Conservation (phyloP, 2,888 invertebrate genomes). For the Arrhopalites spinosus region DNA sequence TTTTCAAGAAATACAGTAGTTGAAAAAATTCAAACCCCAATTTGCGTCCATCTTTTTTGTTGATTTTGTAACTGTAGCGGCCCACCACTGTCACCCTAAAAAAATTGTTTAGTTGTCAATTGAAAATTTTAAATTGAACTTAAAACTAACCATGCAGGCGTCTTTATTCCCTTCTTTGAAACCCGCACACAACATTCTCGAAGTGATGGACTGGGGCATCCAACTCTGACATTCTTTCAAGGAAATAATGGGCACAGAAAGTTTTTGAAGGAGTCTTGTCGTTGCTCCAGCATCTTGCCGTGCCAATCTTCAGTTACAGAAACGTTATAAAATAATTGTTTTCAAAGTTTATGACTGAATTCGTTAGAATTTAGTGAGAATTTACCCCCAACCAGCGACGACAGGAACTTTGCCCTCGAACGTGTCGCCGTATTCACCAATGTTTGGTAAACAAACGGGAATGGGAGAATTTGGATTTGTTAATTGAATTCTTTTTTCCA, state of each 20-base stretch:
- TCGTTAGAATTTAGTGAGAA: no score
- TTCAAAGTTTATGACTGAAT: no score
- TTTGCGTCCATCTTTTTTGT: conserved; percentile 42
- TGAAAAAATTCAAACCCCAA: no score
- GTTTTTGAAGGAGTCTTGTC: conserved; percentile 51
- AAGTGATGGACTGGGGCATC: conserved; percentile 25
- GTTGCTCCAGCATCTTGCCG: conserved; percentile 47
- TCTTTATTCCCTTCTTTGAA: conserved; percentile 28
- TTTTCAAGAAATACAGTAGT: no score
- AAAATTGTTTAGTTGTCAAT: no score
- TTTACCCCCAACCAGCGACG: conserved; percentile 49
- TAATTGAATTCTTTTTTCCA: conserved; percentile 48
- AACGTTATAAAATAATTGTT: no score
- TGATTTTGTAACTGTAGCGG: conserved; percentile 21
- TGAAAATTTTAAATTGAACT: neutral
- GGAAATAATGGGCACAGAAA: conserved; percentile 45
- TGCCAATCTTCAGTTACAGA: no score
- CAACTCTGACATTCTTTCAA: conserved; percentile 35
- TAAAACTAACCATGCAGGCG: conserved; percentile 35
- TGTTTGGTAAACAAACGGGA: conserved; percentile 51
- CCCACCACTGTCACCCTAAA: conserved; percentile 36
- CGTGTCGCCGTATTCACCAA: neutral
- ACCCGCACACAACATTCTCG: conserved; percentile 45
- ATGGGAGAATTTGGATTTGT: conserved; percentile 43
- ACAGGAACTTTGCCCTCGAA: conserved; percentile 31